Conservation (phyloP, 2,888 invertebrate species). For the Cheilosia scutellata region DNA sequence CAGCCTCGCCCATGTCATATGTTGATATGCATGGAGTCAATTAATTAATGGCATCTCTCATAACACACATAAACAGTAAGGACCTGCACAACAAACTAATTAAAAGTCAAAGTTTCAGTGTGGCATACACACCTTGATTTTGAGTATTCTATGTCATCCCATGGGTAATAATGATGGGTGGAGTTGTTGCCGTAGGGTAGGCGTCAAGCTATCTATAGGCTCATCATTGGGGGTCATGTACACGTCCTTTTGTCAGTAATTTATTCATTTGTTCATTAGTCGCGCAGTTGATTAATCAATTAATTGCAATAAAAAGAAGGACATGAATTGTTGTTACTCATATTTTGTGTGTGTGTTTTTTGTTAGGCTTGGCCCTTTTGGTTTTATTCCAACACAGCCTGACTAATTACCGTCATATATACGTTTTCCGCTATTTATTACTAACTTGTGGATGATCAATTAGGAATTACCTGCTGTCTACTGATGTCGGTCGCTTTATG, state of each 20-base stretch:
- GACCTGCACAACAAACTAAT: constrained; percentile 72
- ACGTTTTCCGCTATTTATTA: constrained; percentile 33
- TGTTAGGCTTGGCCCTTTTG: constrained; percentile 44
- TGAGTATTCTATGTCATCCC: constrained; percentile 68
- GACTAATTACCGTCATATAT: constrained; percentile 40
- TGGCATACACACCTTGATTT: constrained; percentile 72
- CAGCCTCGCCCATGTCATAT: constrained; percentile 65
- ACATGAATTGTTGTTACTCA: constrained; percentile 37
- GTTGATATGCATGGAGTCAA: constrained; percentile 70
- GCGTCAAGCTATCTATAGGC: constrained; percentile 59
- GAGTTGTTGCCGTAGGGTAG: constrained; percentile 50
- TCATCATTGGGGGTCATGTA: constrained; percentile 62
- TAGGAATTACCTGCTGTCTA: constrained; percentile 36
- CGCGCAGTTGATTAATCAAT: constrained; percentile 71
- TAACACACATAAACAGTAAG: constrained; percentile 68
- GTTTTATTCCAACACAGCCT: background rate
- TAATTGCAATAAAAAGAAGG: constrained; percentile 64
- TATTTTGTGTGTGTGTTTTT: constrained; percentile 21
- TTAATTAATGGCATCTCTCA: constrained; percentile 73
- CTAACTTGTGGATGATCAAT: constrained; percentile 51
- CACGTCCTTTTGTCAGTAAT: constrained; percentile 46
- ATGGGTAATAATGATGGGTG: constrained; percentile 70
- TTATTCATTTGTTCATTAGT: constrained; percentile 71
- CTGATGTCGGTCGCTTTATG: constrained; percentile 21
- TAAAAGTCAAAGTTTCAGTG: constrained; percentile 71